Percentiles rank a stretch among this genome's conserved stretches.
phyloP scores from a whole-genome alignment of 2,113 vertebrate species.

The Apteryx mantelli region DNA sequence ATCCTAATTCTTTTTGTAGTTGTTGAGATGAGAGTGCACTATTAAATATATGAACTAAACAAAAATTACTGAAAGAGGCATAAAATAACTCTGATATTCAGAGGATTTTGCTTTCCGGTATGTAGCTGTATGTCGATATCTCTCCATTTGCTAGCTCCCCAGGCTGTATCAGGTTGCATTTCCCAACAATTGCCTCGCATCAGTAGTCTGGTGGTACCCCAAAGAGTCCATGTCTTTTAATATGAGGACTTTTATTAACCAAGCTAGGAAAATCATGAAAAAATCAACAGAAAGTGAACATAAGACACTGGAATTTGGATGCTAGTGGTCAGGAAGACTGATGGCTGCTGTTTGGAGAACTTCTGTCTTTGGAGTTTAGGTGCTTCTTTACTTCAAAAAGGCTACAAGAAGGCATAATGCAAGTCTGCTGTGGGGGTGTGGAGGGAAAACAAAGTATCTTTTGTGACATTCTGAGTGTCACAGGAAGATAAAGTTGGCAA shows the following conservation, averaged over 20 bases:
- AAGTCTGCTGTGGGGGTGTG: background rate
- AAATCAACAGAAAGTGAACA: background rate
- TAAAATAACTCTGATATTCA: background rate
- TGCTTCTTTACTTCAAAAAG: background rate
- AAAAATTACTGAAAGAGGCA: background rate
- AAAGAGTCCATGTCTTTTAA: background rate
- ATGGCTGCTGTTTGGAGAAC: background rate
- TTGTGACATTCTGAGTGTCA: background rate
- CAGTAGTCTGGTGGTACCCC: background rate
- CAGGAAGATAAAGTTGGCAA: background rate
- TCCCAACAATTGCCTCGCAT: background rate
- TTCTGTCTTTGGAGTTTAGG: background rate
- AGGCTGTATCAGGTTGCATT: background rate
- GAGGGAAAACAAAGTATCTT: background rate
- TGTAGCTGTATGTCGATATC: background rate
- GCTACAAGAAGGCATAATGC: background rate
- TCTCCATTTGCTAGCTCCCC: background rate
- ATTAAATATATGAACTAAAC: background rate
- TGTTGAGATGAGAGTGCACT: background rate
- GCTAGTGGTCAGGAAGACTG: background rate
- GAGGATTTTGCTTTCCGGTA: background rate
- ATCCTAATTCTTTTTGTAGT: slow-evolving; percentile 16
- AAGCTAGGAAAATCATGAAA: background rate
- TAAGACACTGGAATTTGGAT: background rate
- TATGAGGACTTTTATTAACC: background rate